These are phyloP conservation scores for Ypsolopha scabrella DNA, from an alignment of 2,888 invertebrate genomes.

Conservation along the genomic window DNA sequence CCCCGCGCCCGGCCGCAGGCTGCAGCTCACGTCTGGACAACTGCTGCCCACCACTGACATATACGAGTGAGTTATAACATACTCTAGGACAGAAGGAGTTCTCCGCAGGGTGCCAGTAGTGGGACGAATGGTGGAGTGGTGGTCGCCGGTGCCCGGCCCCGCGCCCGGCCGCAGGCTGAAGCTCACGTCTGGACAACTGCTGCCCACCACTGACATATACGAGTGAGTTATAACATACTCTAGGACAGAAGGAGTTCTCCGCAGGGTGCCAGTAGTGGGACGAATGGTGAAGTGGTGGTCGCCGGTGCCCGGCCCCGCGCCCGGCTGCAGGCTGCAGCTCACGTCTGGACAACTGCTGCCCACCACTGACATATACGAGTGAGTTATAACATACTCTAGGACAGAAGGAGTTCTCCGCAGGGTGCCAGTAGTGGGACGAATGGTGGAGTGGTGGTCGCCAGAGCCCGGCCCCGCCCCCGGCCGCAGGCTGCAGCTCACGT, in stretches of 20 bases:
- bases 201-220: background rate
- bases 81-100: too few relatives aligned
- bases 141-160: background rate
- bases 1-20: constrained; percentile 77
- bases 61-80: constrained; percentile 22
- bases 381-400: constrained; percentile 38
- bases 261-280: constrained; percentile 95
- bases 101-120: too few relatives aligned
- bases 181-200: background rate
- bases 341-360: constrained; percentile 74
- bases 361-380: constrained; percentile 38
- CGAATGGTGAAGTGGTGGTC: constrained; percentile 97
- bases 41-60: constrained; percentile 29
- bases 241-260: constrained; percentile 13
- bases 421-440: constrained; percentile 46
- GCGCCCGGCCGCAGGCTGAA: background rate
- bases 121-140: too few relatives aligned
- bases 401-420: constrained; percentile 95
- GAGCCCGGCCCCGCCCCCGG: too few relatives aligned
- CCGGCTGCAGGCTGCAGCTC: constrained; percentile 83
- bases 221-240: too few relatives aligned
- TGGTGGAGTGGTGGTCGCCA: too few relatives aligned
- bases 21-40: constrained; percentile 87
- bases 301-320: constrained; percentile 56
- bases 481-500: too few relatives aligned